phyloP scores from a whole-genome alignment of 2,797 vertebrate species.

The Tapera naevia region DNA sequence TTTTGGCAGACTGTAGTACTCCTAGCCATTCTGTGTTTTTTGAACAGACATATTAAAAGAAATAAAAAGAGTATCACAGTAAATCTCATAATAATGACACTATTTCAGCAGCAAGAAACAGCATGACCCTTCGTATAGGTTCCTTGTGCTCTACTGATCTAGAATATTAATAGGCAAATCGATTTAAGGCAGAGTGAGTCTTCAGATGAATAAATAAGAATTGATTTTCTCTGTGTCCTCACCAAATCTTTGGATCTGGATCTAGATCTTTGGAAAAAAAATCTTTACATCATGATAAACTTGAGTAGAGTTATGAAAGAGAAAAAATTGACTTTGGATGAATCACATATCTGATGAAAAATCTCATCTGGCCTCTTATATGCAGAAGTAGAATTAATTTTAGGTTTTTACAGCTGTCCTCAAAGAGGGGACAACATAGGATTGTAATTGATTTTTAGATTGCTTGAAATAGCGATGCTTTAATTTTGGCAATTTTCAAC shows the following conservation, averaged over 20 bases:
- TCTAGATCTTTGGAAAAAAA: background rate
- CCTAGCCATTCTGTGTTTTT: background rate
- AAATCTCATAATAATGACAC: background rate
- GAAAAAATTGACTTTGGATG: background rate
- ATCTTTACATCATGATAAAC: background rate
- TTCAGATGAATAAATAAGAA: background rate
- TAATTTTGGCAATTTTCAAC: background rate
- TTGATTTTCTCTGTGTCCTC: background rate
- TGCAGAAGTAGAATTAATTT: background rate
- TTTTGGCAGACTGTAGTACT: background rate
- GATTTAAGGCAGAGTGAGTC: background rate
- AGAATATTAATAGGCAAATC: background rate
- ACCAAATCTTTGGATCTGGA: background rate
- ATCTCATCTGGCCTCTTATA: background rate
- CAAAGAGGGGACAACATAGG: background rate
- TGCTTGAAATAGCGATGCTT: background rate
- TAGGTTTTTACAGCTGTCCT: background rate
- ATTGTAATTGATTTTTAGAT: background rate
- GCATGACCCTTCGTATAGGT: background rate
- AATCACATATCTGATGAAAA: background rate
- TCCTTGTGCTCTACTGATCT: background rate
- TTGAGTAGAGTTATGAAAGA: background rate
- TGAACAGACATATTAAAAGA: background rate
- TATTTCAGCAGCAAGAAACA: background rate
- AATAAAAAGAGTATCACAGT: background rate